Percentiles rank a stretch among this genome's conserved stretches.
Evolutionary conservation across 2,113 vertebrate genomes (phyloP).

Genomic region (Tachuris rubrigastra): DNA sequence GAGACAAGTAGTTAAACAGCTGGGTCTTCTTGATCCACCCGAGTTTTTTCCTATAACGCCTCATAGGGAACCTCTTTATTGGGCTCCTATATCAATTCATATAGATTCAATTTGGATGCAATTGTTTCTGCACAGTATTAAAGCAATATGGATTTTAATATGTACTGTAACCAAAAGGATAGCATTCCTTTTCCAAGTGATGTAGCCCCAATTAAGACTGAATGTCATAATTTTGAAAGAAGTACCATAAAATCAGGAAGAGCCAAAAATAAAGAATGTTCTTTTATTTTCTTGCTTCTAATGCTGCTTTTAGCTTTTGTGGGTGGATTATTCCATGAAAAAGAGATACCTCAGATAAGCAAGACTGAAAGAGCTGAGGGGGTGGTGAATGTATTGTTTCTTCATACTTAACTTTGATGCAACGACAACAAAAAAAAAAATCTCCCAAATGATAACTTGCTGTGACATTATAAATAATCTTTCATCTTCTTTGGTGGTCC

Average conservation of each 20-base stretch:
- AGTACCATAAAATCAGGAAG: not conserved
- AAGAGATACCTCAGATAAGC: constrained; percentile 42
- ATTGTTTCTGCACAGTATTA: not conserved
- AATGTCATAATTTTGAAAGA: not conserved
- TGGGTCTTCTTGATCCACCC: not conserved
- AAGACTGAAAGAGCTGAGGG: constrained; percentile 25
- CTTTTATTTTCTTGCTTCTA: constrained; percentile 16
- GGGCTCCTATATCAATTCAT: not conserved
- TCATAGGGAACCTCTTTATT: not conserved
- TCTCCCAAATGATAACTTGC: constrained; percentile 64
- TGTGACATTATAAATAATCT: constrained; percentile 69
- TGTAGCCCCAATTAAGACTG: not conserved
- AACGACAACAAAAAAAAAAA: constrained; percentile 49
- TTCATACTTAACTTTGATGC: constrained; percentile 59
- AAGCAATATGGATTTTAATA: not conserved
- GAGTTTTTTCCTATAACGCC: not conserved
- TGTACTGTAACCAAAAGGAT: not conserved
- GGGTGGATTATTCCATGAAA: constrained; percentile 40
- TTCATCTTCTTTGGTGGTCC: constrained; percentile 77
- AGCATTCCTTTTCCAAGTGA: not conserved
- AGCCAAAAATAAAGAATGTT: not conserved
- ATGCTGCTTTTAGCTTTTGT: constrained; percentile 32
- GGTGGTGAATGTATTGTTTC: constrained; percentile 51
- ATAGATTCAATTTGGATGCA: not conserved
- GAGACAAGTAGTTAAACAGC: not conserved